Percentiles rank a stretch among this genome's conserved stretches.
These are phyloP conservation scores for Zeuzera pyrina DNA, from an alignment of 2,888 invertebrate genomes.

Conservation along the genomic window DNA sequence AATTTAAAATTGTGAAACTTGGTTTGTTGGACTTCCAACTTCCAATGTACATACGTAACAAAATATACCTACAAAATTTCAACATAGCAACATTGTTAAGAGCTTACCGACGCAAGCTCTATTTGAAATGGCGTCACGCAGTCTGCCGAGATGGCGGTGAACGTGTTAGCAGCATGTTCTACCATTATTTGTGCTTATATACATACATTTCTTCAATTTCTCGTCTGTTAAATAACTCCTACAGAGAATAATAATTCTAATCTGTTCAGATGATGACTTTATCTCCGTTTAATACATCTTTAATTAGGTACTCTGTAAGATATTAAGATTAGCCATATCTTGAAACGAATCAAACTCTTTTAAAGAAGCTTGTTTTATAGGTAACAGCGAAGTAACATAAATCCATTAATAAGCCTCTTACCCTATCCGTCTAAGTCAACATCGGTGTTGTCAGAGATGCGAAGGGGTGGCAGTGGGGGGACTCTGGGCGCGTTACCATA, in stretches of 20 bases:
- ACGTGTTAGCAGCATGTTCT: conserved; percentile 36
- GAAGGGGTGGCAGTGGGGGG: conserved; percentile 27
- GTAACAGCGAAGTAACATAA: conserved; percentile 58
- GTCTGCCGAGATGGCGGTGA: conserved; percentile 64
- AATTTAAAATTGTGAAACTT: too few relatives aligned
- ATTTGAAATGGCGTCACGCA: conserved; percentile 68
- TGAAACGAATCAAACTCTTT: conserved; percentile 17
- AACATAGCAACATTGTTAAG: conserved; percentile 15
- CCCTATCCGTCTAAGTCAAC: conserved; percentile 73
- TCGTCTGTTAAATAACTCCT: too few relatives aligned
- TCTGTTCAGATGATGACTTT: too few relatives aligned
- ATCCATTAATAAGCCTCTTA: conserved; percentile 73
- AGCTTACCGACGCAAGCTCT: conserved; percentile 32
- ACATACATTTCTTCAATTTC: too few relatives aligned
- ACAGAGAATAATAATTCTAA: too few relatives aligned
- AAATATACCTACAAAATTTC: conserved; percentile 11
- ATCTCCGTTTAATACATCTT: too few relatives aligned
- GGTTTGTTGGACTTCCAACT: too few relatives aligned
- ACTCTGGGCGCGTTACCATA: conserved; percentile 50
- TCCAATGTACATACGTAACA: not conserved
- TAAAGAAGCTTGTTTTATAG: conserved; percentile 25
- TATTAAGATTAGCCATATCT: too few relatives aligned
- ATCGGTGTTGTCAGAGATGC: conserved; percentile 62
- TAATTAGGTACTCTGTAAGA: too few relatives aligned
- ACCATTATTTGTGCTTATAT: conserved; percentile 44